A percentile compares a stretch with the other conserved stretches of the same genome.
phyloP scores from a whole-genome alignment of 2,113 vertebrate species.

The Ifrita kowaldi region DNA sequence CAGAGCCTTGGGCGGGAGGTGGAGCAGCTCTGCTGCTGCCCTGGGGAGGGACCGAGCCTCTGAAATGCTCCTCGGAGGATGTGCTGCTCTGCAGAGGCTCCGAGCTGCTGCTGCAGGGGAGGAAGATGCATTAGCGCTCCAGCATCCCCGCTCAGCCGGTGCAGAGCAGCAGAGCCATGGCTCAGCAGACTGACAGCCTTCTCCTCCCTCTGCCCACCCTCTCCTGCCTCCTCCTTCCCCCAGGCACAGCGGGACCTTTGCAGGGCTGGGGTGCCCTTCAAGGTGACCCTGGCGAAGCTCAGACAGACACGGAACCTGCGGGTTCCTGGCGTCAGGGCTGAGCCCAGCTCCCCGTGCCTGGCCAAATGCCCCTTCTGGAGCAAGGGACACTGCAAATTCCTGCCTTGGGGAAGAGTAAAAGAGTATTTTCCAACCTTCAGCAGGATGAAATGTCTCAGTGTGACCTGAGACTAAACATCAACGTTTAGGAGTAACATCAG shows the following conservation, averaged over 20 bases:
- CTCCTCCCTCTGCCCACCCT: neutral
- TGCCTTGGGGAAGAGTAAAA: neutral
- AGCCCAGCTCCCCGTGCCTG: fast-evolving
- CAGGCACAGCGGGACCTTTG: neutral
- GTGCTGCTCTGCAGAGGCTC: neutral
- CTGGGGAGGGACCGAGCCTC: neutral
- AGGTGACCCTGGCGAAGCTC: neutral
- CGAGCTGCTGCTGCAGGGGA: neutral
- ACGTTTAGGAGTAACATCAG: fast-evolving
- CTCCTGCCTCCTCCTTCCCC: neutral
- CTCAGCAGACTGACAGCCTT: neutral
- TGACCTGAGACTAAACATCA: too few species aligned
- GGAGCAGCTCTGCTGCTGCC: neutral
- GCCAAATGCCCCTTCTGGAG: neutral
- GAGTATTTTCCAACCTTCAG: neutral
- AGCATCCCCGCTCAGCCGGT: neutral
- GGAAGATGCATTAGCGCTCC: neutral
- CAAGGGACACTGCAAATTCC: neutral
- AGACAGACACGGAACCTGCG: neutral
- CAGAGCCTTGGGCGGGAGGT: conserved; percentile 46
- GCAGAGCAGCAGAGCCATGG: neutral
- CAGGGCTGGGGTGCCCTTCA: neutral
- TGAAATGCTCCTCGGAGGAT: neutral
- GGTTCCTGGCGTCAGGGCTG: neutral
- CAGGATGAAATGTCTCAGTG: fast-evolving